Evolutionary conservation across 2,797 vertebrate species (phyloP), one percentile per base, ranked within the genome.

Genomic region (Etheostoma perlongum): DNA sequence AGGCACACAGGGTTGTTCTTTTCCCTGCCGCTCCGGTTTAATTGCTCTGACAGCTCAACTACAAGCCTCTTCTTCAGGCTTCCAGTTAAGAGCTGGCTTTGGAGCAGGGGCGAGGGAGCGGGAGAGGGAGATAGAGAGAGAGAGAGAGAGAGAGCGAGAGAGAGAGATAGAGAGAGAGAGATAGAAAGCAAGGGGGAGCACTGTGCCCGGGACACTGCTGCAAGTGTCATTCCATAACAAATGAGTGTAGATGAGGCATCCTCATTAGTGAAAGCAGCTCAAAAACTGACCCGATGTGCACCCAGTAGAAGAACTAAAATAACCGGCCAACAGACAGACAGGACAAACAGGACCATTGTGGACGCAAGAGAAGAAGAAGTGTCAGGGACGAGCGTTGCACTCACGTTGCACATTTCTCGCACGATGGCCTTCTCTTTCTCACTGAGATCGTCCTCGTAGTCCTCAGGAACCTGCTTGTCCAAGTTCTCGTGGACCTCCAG

Each of bases 381-480:
- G 25, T 55, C 2, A 21, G 30, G 11, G 27, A 46, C 15, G 62
- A 42, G 25, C 3, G 42, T 13, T 19, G 13, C 15, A 86, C 96
- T 96, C 93, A 99, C 98, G 58, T 99, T 99, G 94, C 98, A 99
- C 98, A 99, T 99, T 93, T 99, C 97, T 14, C 98, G 95, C 76
- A 99, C 98, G 0, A 99, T 99, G 25, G 98, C 98, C 93, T 99
- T 99, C 94, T 99, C 98, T 82, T 99, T 98, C 94, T 99, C 98
- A 5, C 97, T 99, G 79, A 99, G 95, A 78, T 97, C 97, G 79
- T 98, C 97, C 85, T 98, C 97, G 1, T 96, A 97, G 93, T 95
- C 97, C 86, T 98, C 97, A 3, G 96, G 95, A 84, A 95, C 92
- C 90, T 97, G 96, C 85, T 97, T 97, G 91, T 98, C 97, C 94